phyloP scores from a whole-genome alignment of 1,140 invertebrate species.

The Pseudomyrmex dendroicus region DNA sequence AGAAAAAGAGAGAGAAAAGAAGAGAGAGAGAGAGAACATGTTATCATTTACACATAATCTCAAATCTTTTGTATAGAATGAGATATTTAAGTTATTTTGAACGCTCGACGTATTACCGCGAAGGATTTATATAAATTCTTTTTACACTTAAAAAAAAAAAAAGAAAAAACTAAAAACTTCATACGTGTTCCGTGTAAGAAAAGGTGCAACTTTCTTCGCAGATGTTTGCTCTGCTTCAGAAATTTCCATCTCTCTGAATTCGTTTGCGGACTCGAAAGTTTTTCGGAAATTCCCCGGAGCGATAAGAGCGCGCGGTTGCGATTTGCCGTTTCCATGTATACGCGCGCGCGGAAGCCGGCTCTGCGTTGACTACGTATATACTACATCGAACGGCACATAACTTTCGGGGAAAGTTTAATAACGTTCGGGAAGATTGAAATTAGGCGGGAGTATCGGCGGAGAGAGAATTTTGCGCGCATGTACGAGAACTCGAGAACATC shows the following conservation, averaged over 20 bases:
- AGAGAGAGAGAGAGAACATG: too few species aligned
- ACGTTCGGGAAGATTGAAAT: constrained; percentile 59
- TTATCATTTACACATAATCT: neutral
- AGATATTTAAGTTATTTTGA: constrained; percentile 5
- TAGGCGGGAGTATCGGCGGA: constrained; percentile 26
- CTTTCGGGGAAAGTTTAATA: constrained; percentile 68
- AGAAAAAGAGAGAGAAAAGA: neutral
- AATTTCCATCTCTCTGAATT: constrained; percentile 50
- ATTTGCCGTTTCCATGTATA: constrained; percentile 42
- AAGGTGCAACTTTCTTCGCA: neutral
- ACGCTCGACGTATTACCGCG: neutral
- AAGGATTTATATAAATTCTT: neutral
- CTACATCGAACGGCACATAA: constrained; percentile 16
- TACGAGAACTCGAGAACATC: constrained; percentile 27
- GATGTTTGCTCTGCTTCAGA: constrained; percentile 3
- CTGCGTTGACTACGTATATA: constrained; percentile 4
- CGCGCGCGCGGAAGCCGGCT: neutral
- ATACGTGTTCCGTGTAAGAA: neutral
- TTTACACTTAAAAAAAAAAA: neutral
- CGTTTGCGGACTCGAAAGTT: constrained; percentile 65
- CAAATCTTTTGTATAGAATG: neutral
- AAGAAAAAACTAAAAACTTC: neutral
- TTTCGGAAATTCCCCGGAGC: constrained; percentile 56
- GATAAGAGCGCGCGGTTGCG: constrained; percentile 46
- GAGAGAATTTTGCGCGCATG: constrained; percentile 45